Evolutionary conservation across 2,888 invertebrate species (phyloP), one percentile per base, ranked within the genome.

Genomic region (Stenotaenia linearis): DNA sequence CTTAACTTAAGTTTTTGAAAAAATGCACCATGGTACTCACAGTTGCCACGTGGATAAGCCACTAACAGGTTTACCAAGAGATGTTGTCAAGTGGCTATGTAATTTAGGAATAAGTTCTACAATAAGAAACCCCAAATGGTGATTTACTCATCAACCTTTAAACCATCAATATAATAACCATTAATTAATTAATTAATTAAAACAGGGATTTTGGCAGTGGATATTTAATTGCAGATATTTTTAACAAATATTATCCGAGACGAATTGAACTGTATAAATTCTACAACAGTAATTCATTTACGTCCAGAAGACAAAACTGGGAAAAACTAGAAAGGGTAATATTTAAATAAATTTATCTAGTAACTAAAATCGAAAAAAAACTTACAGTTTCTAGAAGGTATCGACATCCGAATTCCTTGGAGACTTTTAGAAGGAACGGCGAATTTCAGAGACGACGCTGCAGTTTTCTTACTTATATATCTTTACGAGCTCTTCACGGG

Each of bases 361-460:
- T 61, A 25, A 12, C 1, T 10, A 75, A 32, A 15, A 15, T 56
- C 18, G 1, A 56, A 15, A 56, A 15, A 15, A 23, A 7, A 45
- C 4, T 18, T 18, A 74, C 15, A 30, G 75, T 75, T 30, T n/a
- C 12, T 75, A 75, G 75, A 30, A 1, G 32, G 28, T 5, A 32
- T 75, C 25, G 75, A 75, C 28, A 75, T 32, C 12, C 32, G 75
- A 32, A 75, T 75, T 5, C 77, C 77, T 15, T 32, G 32, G 77
- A 15, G 78, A 25, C 78, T 78, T 10, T 6, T 50, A 7, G 78
- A 78, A 78, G 78, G 78, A 2, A 78, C 78, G 1, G 32, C 32
- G 3, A 78, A 78, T 28, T 78, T 25, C 28, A n/a, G 15, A 28
- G 28, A 45, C 25, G 78, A 78, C 50, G 78, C 78, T 50, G 78